These are phyloP conservation scores for Gouania willdenowi DNA, from an alignment of 2,797 vertebrate species.

Conservation along the genomic window DNA sequence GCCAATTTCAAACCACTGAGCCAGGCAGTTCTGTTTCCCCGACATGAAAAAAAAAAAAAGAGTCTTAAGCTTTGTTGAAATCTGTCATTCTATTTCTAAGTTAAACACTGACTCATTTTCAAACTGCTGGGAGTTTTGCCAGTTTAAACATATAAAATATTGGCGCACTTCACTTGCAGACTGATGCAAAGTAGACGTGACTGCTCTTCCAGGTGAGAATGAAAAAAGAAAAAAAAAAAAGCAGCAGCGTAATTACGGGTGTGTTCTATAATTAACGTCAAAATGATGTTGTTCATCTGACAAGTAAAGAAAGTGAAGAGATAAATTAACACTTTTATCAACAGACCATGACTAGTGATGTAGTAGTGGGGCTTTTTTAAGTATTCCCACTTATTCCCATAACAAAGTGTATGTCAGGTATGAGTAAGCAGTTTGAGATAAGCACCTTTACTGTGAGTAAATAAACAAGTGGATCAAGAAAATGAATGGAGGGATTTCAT, in stretches of 20 bases:
- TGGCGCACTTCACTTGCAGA: conserved; percentile 13
- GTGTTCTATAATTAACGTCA: conserved; percentile 59
- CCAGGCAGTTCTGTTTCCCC: conserved; percentile 5
- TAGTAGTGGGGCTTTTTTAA: too few relatives aligned
- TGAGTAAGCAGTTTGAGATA: too few relatives aligned
- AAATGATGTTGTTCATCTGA: conserved; percentile 26
- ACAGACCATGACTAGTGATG: too few relatives aligned
- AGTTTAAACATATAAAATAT: conserved; percentile 45
- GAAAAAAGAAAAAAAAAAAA: conserved; percentile 12
- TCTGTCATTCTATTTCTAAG: conserved; percentile 45
- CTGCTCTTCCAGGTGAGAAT: conserved; percentile 50
- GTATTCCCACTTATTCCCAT: too few relatives aligned
- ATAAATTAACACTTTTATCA: too few relatives aligned
- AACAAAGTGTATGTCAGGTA: too few relatives aligned
- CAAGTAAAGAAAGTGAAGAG: conserved; percentile 16
- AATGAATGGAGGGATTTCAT: too few relatives aligned
- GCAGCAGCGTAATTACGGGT: conserved; percentile 40
- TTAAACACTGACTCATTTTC: conserved; percentile 39
- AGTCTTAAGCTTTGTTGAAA: conserved; percentile 35
- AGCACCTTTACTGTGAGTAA: too few relatives aligned
- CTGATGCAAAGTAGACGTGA: conserved; percentile 42
- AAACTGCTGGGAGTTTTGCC: conserved; percentile 33
- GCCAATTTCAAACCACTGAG: conserved; percentile 10
- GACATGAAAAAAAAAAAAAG: conserved; percentile 1
- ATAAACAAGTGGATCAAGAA: too few relatives aligned